These are phyloP conservation scores for Diadumene lineata DNA, from an alignment of 92 coral and sea anemone genomes.

Conservation along the genomic window DNA sequence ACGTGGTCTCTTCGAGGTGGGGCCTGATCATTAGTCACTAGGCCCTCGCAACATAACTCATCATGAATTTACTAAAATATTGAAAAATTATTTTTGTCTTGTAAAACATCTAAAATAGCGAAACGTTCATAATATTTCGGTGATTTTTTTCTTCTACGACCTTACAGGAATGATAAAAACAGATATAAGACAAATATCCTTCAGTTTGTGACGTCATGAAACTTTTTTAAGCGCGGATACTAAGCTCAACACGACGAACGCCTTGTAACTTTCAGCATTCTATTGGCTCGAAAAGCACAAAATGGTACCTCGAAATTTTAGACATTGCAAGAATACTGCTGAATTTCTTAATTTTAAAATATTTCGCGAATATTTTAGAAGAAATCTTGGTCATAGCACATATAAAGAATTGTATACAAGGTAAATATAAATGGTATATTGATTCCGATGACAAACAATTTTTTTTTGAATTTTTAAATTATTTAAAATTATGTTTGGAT, in stretches of 20 bases:
- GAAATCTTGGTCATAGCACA: neutral
- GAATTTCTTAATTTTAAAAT: neutral
- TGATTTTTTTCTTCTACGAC: too few relatives aligned
- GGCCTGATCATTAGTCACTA: conserved; percentile 58
- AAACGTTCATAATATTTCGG: too few relatives aligned
- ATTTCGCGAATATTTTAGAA: neutral
- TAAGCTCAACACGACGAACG: conserved; percentile 9
- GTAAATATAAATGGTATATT: neutral
- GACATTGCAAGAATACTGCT: neutral
- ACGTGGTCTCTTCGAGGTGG: conserved; percentile 83
- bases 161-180: too few relatives aligned
- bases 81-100: too few relatives aligned
- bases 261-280: conserved; percentile 10
- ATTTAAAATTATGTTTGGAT: too few relatives aligned
- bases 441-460: too few relatives aligned
- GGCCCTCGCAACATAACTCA: conserved; percentile 16
- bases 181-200: neutral
- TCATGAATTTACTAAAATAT: neutral
- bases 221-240: neutral
- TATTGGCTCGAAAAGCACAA: neutral
- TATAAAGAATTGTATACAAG: conserved; percentile 2
- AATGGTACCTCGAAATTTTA: conserved; percentile 4
- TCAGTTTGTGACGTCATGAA: neutral
- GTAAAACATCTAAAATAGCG: too few relatives aligned
- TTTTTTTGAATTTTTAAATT: too few relatives aligned